Evolutionary conservation across 2,888 invertebrate species (phyloP), one percentile per base, ranked within the genome.

Genomic region (Chirona hameri): DNA sequence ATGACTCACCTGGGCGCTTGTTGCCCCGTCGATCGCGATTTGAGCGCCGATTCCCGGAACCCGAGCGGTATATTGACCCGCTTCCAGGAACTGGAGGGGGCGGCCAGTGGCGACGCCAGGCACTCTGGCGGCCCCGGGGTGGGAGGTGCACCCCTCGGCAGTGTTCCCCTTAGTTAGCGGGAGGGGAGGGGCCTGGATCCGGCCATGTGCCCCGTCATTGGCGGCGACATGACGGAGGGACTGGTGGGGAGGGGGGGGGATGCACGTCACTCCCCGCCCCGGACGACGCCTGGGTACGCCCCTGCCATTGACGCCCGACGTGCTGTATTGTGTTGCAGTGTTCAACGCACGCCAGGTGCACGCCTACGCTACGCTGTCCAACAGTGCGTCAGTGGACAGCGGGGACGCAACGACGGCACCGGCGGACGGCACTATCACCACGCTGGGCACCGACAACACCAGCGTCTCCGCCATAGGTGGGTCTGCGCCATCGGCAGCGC

Each of bases 321-420:
- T 48, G 12, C 76, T 18, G 24, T 76, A 4, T n/a, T 39, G 31
- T 69, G 31, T 79, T 79, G 46, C 79, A 79, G 79, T 79, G n/a
- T 79, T 79, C 46, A 79, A 79, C 27, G 79, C 79, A 0, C 79
- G 79, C 14, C 79, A 79, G 52, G 79, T 79, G 27, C 79, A 79
- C 79, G n/a, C 79, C n/a, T 79, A 79, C 52, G 79, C 79, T 14
- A 79, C 48, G 5, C 52, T 79, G 27, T 48, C 48, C 76, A 76
- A 39, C 76, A 27, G 76, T 4, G 39, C 18, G 21, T 76, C 39
- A 21, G 29, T 9, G 10, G 76, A 29, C 39, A 76, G 39, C 24
- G 76, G 12, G 27, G 65, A 69, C 0, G 27, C 12, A 5, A 4
- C 57, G 29, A 29, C 39, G 4, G 21, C 39, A 0, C 39, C 29